A percentile compares a stretch with the other conserved stretches of the same genome.
Conservation (phyloP, 92 coral and sea anemone species). For the Porites cylindrica region DNA sequence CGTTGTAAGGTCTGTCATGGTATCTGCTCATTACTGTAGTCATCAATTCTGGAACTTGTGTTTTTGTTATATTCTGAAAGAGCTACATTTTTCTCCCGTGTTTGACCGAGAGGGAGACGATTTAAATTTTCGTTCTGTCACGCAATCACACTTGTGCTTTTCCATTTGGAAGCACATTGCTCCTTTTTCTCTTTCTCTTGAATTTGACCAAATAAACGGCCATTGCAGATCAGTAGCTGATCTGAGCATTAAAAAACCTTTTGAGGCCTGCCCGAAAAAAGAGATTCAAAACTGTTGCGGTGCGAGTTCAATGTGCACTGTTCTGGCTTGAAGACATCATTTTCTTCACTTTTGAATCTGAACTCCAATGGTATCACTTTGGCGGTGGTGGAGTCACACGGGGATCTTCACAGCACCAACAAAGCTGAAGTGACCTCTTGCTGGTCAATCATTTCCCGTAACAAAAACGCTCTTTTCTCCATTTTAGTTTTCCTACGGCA, state of each 20-base stretch:
- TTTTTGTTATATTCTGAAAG: too few relatives aligned
- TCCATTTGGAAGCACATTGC: not conserved
- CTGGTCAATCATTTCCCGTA: not conserved
- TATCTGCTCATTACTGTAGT: not conserved
- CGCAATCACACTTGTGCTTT: not conserved
- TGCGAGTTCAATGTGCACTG: too few relatives aligned
- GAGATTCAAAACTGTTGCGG: too few relatives aligned
- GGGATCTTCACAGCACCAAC: not conserved
- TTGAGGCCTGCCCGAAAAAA: too few relatives aligned
- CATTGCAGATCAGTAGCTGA: too few relatives aligned
- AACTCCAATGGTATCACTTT: too few relatives aligned
- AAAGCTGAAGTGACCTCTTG: not conserved
- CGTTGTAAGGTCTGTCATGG: not conserved
- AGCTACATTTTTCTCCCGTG: too few relatives aligned
- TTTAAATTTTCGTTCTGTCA: not conserved
- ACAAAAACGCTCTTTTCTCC: not conserved
- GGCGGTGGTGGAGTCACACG: too few relatives aligned
- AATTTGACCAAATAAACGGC: not conserved
- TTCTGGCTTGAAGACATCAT: too few relatives aligned
- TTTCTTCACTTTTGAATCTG: too few relatives aligned
- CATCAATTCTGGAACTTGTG: too few relatives aligned
- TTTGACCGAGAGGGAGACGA: not conserved
- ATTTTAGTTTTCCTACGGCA: conserved; percentile 91
- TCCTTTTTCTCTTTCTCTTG: not conserved
- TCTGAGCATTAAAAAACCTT: too few relatives aligned